Evolutionary conservation across 1,140 invertebrate genomes (phyloP).

Genomic region (Wasmannia auropunctata): DNA sequence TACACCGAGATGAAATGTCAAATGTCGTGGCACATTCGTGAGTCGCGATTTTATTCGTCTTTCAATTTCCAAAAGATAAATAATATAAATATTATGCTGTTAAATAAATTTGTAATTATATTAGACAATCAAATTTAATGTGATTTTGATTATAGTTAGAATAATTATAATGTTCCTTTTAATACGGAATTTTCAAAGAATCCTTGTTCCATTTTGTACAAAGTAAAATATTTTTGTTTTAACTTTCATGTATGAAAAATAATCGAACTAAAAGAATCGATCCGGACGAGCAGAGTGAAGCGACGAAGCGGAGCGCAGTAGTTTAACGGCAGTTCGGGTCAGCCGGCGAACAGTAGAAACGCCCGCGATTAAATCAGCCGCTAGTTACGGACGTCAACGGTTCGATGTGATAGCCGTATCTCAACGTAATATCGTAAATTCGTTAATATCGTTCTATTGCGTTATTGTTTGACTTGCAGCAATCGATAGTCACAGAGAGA

Average conservation of each 20-base stretch:
- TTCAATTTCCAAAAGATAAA: neutral
- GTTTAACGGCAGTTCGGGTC: neutral
- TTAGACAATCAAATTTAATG: neutral
- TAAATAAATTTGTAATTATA: neutral
- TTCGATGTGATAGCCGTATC: neutral
- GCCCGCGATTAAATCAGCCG: conserved; percentile 23
- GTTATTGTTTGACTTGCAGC: neutral
- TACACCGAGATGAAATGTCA: neutral
- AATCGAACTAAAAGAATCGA: neutral
- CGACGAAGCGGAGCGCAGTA: neutral
- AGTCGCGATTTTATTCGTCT: neutral
- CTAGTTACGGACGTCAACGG: conserved; percentile 2
- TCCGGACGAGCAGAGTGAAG: neutral
- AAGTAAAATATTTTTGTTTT: neutral
- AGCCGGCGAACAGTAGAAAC: neutral
- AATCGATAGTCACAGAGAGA: neutral
- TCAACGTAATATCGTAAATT: conserved; percentile 19
- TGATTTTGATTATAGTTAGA: neutral
- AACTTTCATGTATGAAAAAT: neutral
- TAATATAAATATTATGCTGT: neutral
- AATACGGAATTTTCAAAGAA: neutral
- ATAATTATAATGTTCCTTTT: neutral
- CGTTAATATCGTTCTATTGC: conserved; percentile 12
- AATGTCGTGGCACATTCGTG: neutral
- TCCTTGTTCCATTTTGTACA: neutral